phyloP scores from a whole-genome alignment of 2,888 invertebrate species.

The Amphipoea lucens region DNA sequence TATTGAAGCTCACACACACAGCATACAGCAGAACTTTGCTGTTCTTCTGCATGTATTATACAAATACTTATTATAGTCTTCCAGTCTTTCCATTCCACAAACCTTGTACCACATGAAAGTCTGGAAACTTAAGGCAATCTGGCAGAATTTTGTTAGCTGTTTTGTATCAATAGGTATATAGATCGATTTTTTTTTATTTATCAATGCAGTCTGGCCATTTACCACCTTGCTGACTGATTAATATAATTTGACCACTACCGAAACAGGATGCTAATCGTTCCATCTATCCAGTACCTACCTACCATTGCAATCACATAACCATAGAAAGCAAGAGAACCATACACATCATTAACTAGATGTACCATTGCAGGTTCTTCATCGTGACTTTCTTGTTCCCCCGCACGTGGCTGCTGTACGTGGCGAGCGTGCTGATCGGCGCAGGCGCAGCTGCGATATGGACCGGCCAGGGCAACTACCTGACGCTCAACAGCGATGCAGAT shows the following conservation, averaged over 20 bases:
- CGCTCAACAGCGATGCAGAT: constrained; percentile 95
- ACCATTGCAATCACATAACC: neutral
- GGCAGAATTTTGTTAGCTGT: neutral
- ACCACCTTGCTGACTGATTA: neutral
- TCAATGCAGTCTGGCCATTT: neutral
- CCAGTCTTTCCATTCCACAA: neutral
- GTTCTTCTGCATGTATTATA: neutral
- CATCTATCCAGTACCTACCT: neutral
- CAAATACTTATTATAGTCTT: neutral
- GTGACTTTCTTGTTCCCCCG: constrained; percentile 95
- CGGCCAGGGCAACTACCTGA: constrained; percentile 95
- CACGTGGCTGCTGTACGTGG: constrained; percentile 95
- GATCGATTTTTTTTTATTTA: neutral
- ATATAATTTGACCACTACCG: neutral
- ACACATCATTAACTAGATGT: constrained; percentile 44
- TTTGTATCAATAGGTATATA: neutral
- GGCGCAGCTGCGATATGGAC: constrained; percentile 99
- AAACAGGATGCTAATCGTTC: neutral
- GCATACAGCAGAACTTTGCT: neutral
- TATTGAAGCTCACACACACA: neutral
- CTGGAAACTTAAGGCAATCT: neutral
- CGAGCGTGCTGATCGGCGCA: constrained; percentile 96
- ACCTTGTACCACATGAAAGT: neutral
- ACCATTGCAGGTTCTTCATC: constrained; percentile 94
- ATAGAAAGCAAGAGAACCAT: constrained; percentile 30